Percentiles rank a stretch among this genome's conserved stretches.
These are phyloP conservation scores for Aspidiotus rigidus DNA, from an alignment of 2,888 invertebrate genomes.

Conservation along the genomic window DNA sequence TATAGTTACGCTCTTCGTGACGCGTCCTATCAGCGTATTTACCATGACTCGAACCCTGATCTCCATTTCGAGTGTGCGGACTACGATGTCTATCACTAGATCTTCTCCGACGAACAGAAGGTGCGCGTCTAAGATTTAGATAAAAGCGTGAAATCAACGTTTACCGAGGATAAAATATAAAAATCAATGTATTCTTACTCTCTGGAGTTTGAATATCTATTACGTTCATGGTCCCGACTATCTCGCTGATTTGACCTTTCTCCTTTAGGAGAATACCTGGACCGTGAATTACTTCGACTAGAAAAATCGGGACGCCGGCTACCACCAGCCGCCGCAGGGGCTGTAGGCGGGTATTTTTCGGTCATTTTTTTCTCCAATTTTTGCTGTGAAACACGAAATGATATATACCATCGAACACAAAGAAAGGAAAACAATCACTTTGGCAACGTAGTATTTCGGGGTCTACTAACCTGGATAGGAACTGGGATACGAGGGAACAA, in stretches of 20 bases:
- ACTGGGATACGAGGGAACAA: slow-evolving; percentile 97
- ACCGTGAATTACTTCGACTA: slow-evolving; percentile 8
- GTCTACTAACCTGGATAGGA: slow-evolving; percentile 58
- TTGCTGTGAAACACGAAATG: slow-evolving; percentile 51
- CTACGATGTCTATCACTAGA: slow-evolving; percentile 1
- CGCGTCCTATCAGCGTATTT: slow-evolving; percentile 1
- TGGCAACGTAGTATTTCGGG: too few relatives aligned
- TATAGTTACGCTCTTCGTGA: slow-evolving; percentile 15
- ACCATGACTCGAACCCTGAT: slow-evolving; percentile 10
- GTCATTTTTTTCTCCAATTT: slow-evolving; percentile 68
- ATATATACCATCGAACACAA: neutral
- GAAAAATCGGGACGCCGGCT: neutral
- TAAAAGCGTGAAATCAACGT: neutral
- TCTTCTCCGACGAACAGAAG: neutral
- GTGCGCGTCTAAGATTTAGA: neutral
- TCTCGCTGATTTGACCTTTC: neutral
- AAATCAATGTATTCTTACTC: slow-evolving; percentile 18
- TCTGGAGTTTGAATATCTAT: slow-evolving; percentile 11
- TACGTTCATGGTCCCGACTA: slow-evolving; percentile 4
- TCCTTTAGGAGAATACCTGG: slow-evolving; percentile 14
- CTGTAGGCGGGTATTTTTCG: slow-evolving; percentile 49
- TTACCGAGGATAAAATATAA: neutral
- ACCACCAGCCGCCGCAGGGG: neutral
- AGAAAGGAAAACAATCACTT: too few relatives aligned
- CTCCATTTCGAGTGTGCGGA: slow-evolving; percentile 15